Base-by-base conservation (phyloP, 2,888 invertebrate species). In the Cremastinae sp. region DNA sequence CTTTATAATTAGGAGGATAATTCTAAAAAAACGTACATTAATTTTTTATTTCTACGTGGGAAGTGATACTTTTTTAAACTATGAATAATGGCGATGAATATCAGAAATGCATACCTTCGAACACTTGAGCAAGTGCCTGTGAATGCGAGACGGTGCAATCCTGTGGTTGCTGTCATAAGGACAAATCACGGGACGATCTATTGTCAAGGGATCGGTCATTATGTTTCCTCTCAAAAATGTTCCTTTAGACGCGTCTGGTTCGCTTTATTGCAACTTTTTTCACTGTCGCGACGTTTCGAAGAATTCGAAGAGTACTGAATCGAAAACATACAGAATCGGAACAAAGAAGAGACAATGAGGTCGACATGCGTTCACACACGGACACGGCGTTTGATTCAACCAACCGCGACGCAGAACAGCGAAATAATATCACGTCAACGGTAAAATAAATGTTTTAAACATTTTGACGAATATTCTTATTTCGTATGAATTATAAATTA, bases 71-170 rank as follows among this genome's bases (percentile, higher is more conserved):
- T 54, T 28, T 12, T 9, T 8, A 58, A 43, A 28, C 0, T 0
- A 3, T 38, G 14, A n/a, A 36, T n/a, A 47, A 20, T 1, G 12
- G 45, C n/a, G 16, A 62, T 5, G 14, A 47, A 22, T 43, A 72
- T 22, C 9, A 53, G 61, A 41, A 49, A 12, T 36, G 66, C 47
- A 71, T 84, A 90, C 90, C 81, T 84, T 86, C 68, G 88, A 84
- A 62, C 90, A 90, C 79, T 88, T 90, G 0, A 88, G 75, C 22
- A 90, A 78, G 64, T 90, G 90, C 22, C 61, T 83, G 56, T 87
- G 88, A 51, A 89, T 78, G 12, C 88, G 83, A 10, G 85, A 84
- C 16, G 45, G 73, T 8, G 83, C 75, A 36, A 89, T 83, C 20
- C 69, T 62, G 77, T 90, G 90, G 53, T 22, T 70, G 10, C 72